phyloP scores from a whole-genome alignment of 2,888 invertebrate species.

The Agonopterix subpropinquella region DNA sequence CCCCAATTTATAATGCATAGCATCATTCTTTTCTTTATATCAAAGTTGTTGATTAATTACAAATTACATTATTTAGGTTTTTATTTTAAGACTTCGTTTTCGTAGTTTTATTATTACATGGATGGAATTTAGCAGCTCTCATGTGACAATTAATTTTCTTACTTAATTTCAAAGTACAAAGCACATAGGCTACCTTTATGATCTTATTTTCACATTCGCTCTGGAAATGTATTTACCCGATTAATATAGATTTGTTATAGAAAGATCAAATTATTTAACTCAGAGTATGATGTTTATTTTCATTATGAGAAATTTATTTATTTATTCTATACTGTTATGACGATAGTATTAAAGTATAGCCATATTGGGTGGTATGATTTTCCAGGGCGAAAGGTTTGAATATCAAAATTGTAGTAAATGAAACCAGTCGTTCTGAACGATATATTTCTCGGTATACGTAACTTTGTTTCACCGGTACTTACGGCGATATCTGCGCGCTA shows the following conservation, averaged over 20 bases:
- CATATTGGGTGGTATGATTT: conserved; percentile 38
- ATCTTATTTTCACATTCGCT: conserved; percentile 35
- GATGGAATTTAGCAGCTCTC: conserved; percentile 60
- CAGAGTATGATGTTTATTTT: conserved; percentile 53
- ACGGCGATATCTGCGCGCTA: conserved; percentile 45
- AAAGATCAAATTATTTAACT: conserved; percentile 61
- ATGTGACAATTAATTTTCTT: conserved; percentile 38
- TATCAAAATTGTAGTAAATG: background rate
- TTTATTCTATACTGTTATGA: conserved; percentile 42
- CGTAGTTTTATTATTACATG: conserved; percentile 52
- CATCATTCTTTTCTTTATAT: conserved; percentile 19
- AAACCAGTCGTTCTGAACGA: background rate
- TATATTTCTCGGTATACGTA: background rate
- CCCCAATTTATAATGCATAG: background rate
- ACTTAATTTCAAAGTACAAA: conserved; percentile 73
- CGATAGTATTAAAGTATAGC: conserved; percentile 51
- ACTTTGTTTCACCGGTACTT: conserved; percentile 43
- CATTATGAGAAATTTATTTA: conserved; percentile 54
- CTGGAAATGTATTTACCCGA: conserved; percentile 48
- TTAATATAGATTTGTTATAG: conserved; percentile 42
- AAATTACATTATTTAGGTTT: conserved; percentile 39
- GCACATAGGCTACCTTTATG: conserved; percentile 51
- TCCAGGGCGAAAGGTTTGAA: conserved; percentile 24
- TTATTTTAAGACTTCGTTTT: conserved; percentile 51
- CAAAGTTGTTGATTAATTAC: conserved; percentile 48